Evolutionary conservation across 1,140 invertebrate genomes (phyloP), one percentile per base, ranked within the genome.

Genomic region (Habropoda laboriosa): DNA sequence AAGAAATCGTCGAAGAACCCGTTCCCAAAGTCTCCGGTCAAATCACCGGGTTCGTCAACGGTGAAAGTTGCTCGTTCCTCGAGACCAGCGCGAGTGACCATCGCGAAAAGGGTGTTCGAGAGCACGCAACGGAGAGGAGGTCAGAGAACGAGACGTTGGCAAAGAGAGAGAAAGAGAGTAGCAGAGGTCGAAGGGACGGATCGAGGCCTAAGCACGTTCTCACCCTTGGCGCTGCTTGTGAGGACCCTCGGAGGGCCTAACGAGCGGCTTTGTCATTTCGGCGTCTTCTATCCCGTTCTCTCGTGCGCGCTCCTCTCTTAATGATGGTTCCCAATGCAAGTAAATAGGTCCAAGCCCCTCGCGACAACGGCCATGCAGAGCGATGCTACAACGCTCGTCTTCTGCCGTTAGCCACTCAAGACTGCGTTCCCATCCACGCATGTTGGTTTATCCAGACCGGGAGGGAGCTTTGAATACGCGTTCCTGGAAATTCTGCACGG

Each of bases 181-280:
- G 79, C 77, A 84, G 42, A 89, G 83, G 87, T 86, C 84, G 90
- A 91, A 92, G 89, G 90, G 89, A 91, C 58, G 77, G 90, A 90
- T 90, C 81, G 86, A 90, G 87, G 88, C 86, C 90, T 91, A 91
- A 91, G 91, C 91, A 92, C 91, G 91, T 92, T 92, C 89, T 91
- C 91, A 90, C 90, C 91, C 90, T 92, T 91, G 89, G 90, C 85
- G 85, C 86, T 87, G 88, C 86, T 87, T 86, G 89, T 90, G 92
- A 93, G 91, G 91, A 91, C 89, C 89, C 91, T 92, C 85, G 83
- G 89, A 89, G 90, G 90, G 88, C 92, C 92, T 93, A 92, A 93
- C 91, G 92, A 91, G 89, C 90, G 87, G 90, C 91, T 92, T 92
- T 92, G 91, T 91, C 90, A 91, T 92, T 87, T 90, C 88, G 90